Evolutionary conservation across 2,888 invertebrate genomes (phyloP), one percentile per base, ranked within the genome.

Genomic region (Timema podura): DNA sequence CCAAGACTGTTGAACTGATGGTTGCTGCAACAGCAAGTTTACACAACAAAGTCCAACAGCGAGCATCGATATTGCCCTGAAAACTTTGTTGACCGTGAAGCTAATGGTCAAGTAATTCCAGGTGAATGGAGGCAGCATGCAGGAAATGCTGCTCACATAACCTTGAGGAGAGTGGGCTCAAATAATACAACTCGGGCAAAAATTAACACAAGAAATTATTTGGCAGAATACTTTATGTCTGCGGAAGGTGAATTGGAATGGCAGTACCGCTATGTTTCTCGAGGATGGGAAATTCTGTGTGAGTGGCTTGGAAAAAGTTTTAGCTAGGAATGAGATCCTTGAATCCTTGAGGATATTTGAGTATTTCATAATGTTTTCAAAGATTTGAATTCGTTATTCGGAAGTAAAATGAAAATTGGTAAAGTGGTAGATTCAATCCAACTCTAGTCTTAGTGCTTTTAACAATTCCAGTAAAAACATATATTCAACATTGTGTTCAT

Each of bases 161-260:
- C 48, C 30, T 30, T 70, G 5, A 68, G 67, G 45, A 30, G 59
- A 15, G 30, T 67, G 8, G 69, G 67, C 10, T 48, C 67, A 9
- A 71, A 71, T 30, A 11, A 16, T 48, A 16, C 67, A 5, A 15
- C 57, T n/a, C 45, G 71, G 11, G 54, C n/a, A 44, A 45, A 66
- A 10, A 15, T 48, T 61, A 15, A 65, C 10, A 48, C 69, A 7
- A 54, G 69, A 10, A 47, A 70, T 49, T 64, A 45, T 16, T 11
- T 71, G 13, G 67, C 66, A 13, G 64, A 48, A 44, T 71, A 71
- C 48, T 48, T 71, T 7, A 45, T 45, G 45, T 68, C 71, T 7
- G n/a, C 13, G 45, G 69, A 65, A 47, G 71, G 69, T 15, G 69
- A 70, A 15, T 69, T 71, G 44, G 49, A 46, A 30, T 71, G 69